phyloP scores from a whole-genome alignment of 2,888 invertebrate species.

The Andrena praecox region DNA sequence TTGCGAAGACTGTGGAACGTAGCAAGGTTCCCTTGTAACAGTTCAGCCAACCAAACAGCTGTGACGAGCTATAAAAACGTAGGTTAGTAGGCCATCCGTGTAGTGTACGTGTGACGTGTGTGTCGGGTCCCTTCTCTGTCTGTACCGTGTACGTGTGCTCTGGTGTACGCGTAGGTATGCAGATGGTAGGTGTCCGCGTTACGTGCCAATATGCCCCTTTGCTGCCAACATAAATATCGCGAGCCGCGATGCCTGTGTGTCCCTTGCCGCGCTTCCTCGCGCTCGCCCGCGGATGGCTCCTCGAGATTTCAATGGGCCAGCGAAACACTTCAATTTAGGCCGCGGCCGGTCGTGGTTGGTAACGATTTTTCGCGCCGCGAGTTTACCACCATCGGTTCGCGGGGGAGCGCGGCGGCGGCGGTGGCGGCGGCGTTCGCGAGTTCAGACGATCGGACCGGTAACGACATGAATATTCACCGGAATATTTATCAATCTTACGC shows the following conservation, averaged over 20 bases:
- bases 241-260: constrained; percentile 51
- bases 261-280: constrained; percentile 51
- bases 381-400: neutral
- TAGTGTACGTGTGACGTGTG: constrained; percentile 65
- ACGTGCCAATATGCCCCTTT: constrained; percentile 67
- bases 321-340: constrained; percentile 6
- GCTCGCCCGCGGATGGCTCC: constrained; percentile 35
- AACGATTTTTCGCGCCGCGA: neutral
- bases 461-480: constrained; percentile 13
- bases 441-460: neutral
- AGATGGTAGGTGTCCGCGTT: constrained; percentile 38
- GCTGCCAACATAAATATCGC: constrained; percentile 65
- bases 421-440: neutral
- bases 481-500: constrained; percentile 36
- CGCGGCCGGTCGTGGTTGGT: neutral
- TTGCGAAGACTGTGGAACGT: constrained; percentile 85
- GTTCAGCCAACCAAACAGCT: constrained; percentile 85
- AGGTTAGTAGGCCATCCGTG: constrained; percentile 82
- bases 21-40: constrained; percentile 85
- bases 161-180: constrained; percentile 40
- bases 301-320: constrained; percentile 30
- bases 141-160: constrained; percentile 15
- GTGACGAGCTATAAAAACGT: constrained; percentile 84
- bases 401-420: neutral
- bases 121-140: constrained; percentile 9